Evolutionary conservation across 2,888 invertebrate genomes (phyloP), one percentile per base, ranked within the genome.

Genomic region (Uloborus plumipes): DNA sequence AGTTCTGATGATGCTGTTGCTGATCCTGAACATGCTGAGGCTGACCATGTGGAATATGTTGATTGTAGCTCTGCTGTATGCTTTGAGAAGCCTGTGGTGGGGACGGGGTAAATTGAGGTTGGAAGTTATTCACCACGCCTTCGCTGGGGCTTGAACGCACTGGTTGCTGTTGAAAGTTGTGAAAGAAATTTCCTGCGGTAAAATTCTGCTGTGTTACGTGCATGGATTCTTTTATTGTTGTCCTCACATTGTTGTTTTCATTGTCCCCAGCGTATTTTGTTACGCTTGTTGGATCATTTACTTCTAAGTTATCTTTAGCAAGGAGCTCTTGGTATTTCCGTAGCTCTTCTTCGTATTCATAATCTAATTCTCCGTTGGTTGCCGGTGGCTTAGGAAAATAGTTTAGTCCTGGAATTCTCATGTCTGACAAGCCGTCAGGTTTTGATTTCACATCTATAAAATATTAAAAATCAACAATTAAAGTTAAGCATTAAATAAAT

Each of bases 321-420:
- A 81, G 59, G 4, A 81, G 20, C 18, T 74, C 80, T 50, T 81
- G 69, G 22, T 81, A 81, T 20, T 81, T 81, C 15, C 74, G 26
- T 13, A 81, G 65, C 7, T 81, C 80, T n/a, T 81, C 80, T 70
- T 81, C 80, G n/a, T 81, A 81, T 20, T 81, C 80, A 14, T 81
- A 81, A 20, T 81, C 80, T 4, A 81, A 50, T 65, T 62, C 80
- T n/a, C 39, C 49, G 26, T 81, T 73, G 3, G 47, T 55, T 7
- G 62, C n/a, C 3, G 69, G 64, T 1, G 58, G 64, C 39, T 64
- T 81, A 9, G 67, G 53, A 1, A 81, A 31, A 22, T 65, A 65
- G 50, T 75, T 75, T 18, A 80, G 31, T 11, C 80, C 80, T 51
- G 74, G 67, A 0, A 65, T 39, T 15, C 70, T 70, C 39, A 81